Evolutionary conservation across 1,140 invertebrate genomes (phyloP), one percentile per base, ranked within the genome.

Genomic region (Drosophila tani): DNA sequence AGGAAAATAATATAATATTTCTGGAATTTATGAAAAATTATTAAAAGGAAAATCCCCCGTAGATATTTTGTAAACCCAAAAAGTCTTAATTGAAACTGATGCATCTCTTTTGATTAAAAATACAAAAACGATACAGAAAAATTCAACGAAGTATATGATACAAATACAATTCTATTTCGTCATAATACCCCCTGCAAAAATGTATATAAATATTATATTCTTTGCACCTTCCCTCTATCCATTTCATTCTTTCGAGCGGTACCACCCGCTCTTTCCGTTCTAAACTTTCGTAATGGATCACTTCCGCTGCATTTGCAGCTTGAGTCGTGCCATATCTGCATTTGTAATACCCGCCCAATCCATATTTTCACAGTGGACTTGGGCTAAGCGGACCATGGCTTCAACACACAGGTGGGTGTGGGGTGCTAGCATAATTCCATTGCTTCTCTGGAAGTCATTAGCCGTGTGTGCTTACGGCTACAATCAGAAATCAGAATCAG

Each of bases 281-380:
- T 82, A 50, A 51, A 68, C 75, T 81, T 81, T 75, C 74, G 67
- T 81, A 88, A 88, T 88, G 87, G 84, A 88, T 81, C 78, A 68
- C 60, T 90, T 88, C 84, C 84, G 84, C 68, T 87, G 79, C 76
- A 73, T 49, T 63, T 64, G 62, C 29, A 49, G 51, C 45, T 76
- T 40, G 38, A 55, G 64, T 75, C 82, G 77, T 85, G 76, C 77
- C 67, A 68, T 80, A 73, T 80, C 64, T 77, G 63, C 43, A 65
- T 78, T 59, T 55, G 45, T 69, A 84, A 83, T 73, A 65, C 78
- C 21, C 67, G 63, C 63, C 67, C 67, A 67, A 67, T 32, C 12
- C 62, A 38, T 55, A 35, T 38, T 70, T 45, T 1, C 15, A 70
- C 67, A 70, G 67, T 67, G 21, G 12, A 27, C 19, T 55, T 12